phyloP scores from a whole-genome alignment of 2,113 vertebrate species.

The Eupsittula cactorum region DNA sequence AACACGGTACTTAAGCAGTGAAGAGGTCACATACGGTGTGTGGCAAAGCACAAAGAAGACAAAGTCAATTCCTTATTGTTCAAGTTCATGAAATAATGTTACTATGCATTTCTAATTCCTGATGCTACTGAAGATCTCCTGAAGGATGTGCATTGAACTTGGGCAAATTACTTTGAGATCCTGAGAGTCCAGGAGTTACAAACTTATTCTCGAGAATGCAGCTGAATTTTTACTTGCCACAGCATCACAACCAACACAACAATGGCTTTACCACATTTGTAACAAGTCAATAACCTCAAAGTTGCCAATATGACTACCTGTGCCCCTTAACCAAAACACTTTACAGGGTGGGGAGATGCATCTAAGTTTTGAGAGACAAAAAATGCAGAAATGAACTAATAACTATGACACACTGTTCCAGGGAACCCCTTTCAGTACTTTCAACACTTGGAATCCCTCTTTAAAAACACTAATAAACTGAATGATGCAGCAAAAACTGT shows the following conservation, averaged over 20 bases:
- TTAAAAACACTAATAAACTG: neutral
- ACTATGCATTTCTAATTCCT: neutral
- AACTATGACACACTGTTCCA: neutral
- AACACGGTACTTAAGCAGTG: neutral
- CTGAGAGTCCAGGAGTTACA: neutral
- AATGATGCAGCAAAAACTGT: neutral
- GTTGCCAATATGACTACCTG: neutral
- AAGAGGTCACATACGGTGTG: neutral
- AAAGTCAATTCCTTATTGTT: neutral
- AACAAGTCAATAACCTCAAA: neutral
- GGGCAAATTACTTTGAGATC: neutral
- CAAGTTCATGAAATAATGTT: neutral
- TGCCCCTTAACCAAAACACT: neutral
- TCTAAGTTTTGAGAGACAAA: neutral
- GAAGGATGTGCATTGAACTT: neutral
- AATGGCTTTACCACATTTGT: neutral
- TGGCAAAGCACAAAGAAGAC: neutral
- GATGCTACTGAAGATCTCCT: neutral
- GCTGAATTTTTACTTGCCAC: neutral
- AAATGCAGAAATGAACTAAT: neutral
- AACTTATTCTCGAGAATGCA: neutral
- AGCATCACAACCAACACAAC: neutral
- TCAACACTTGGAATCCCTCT: neutral
- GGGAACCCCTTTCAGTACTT: neutral
- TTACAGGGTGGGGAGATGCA: neutral